Base-by-base conservation (phyloP, 1,140 invertebrate genomes). In the Dinothrombium tinctorium region DNA sequence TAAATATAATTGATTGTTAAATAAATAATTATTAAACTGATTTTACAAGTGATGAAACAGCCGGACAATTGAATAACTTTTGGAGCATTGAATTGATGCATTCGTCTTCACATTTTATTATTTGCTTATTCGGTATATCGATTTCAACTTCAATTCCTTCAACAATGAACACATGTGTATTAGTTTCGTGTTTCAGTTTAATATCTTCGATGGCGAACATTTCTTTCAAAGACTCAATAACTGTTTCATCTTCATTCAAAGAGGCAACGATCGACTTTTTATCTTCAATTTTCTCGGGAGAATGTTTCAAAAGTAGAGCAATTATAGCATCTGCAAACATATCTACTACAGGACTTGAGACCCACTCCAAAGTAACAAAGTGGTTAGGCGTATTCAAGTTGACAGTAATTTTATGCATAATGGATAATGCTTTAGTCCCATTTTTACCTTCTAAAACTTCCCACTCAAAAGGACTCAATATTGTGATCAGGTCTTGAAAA, bases 321-420 rank as follows among this genome's bases (percentile, higher is more conserved):
- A 95, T 62, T 11, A 92, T 74, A 15, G 87, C 76, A 64, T 98
- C 90, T 2, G 90, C 86, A 60, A 82, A 95, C 82, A 96, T 95
- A 58, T 98, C 90, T 54, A 84, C 81, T 15, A 92, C 74, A 9
- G 89, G 87, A 54, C 78, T 84, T 14, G 86, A 81, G 14, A 74
- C 62, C 92, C 92, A 96, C 67, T 87, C 84, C 36, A 94, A 64
- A 0, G 76, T 72, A 3, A 86, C 72, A 42, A 81, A 71, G 15
- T 37, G 12, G 31, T 44, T 36, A 17, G 21, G 26, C 19, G 72
- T 71, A 46, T 90, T 81, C n/a, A 86, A 62, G 0, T 69, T 72
- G 3, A 94, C 64, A 45, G 79, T 79, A 20, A 94, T 64, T 46
- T 71, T 72, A 43, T 63, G 60, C 49, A 71, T 70, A 6, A 71